Evolutionary conservation across 2,888 invertebrate genomes (phyloP).

Genomic region (Meiosimyza decipiens): DNA sequence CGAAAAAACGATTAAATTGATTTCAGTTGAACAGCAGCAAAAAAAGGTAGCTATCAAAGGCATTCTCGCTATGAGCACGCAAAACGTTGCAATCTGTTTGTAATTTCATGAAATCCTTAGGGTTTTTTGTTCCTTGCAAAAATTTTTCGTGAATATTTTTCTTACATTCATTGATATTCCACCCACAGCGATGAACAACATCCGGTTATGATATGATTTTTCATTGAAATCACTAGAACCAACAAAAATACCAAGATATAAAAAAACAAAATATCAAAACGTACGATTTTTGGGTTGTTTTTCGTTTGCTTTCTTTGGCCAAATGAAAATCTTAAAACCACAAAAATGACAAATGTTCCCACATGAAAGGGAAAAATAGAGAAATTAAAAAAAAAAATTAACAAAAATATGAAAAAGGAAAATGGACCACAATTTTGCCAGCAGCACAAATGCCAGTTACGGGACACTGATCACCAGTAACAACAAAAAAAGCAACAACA

Average conservation of each 20-base stretch:
- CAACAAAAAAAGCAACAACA: not conserved
- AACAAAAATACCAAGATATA: not conserved
- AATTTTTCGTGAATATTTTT: not conserved
- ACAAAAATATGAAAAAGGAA: too few relatives aligned
- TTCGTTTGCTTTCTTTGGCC: not conserved
- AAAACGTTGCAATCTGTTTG: too few relatives aligned
- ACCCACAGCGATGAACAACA: constrained; percentile 18
- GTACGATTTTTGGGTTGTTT: not conserved
- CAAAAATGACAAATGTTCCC: constrained; percentile 27
- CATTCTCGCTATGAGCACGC: too few relatives aligned
- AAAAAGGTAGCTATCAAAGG: too few relatives aligned
- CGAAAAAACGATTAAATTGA: too few relatives aligned
- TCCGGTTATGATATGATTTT: constrained; percentile 29
- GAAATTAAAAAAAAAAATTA: too few relatives aligned
- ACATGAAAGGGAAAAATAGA: too few relatives aligned
- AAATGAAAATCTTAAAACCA: constrained; percentile 26
- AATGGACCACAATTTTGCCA: too few relatives aligned
- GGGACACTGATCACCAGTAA: not conserved
- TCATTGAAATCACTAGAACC: constrained; percentile 1
- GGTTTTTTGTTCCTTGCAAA: too few relatives aligned
- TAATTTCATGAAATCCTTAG: too few relatives aligned
- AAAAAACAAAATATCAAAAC: constrained; percentile 6
- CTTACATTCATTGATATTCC: constrained; percentile 25
- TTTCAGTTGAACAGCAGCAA: too few relatives aligned
- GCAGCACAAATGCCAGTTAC: too few relatives aligned